Evolutionary conservation across 2,113 vertebrate genomes (phyloP).

Genomic region (Epinephelus cyanopodus): DNA sequence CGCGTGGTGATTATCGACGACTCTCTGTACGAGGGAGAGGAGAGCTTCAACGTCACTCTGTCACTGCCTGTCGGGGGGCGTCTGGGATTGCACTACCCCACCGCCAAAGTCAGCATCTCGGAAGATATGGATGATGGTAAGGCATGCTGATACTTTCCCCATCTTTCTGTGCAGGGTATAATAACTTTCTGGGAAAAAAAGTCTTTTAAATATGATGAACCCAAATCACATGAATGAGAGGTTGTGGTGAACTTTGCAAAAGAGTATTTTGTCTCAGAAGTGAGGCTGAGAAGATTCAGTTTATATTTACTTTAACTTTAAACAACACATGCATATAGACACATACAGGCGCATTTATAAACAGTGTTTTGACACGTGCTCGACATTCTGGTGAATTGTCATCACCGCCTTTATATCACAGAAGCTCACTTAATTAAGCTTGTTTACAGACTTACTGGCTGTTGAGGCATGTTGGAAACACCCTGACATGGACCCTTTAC

Average conservation of each 20-base stretch:
- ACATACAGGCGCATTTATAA: not conserved
- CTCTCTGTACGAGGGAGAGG: constrained; percentile 90
- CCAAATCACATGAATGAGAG: constrained; percentile 14
- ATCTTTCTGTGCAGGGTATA: constrained; percentile 7
- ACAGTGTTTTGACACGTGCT: not conserved
- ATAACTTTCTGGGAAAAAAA: constrained; percentile 4
- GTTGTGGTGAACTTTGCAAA: constrained; percentile 17
- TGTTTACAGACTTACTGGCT: constrained; percentile 30
- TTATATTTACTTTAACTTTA: constrained; percentile 13
- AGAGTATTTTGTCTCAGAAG: constrained; percentile 9
- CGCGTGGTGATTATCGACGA: constrained; percentile 92
- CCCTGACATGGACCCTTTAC: constrained; percentile 11
- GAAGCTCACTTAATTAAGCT: constrained; percentile 40
- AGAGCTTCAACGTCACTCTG: constrained; percentile 91
- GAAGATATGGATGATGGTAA: constrained; percentile 92
- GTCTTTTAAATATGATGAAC: not conserved
- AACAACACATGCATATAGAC: constrained; percentile 16
- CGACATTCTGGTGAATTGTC: not conserved
- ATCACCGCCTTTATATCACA: not conserved
- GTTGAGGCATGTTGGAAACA: constrained; percentile 19
- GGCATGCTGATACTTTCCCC: constrained; percentile 32
- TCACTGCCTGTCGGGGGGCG: constrained; percentile 92
- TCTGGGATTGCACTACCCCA: constrained; percentile 86
- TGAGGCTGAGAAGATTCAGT: constrained; percentile 18
- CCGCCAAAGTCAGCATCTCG: constrained; percentile 85